A percentile compares a stretch with the other conserved stretches of the same genome.
phyloP scores from a whole-genome alignment of 2,888 invertebrate genomes.

The Drosophila falleni region DNA sequence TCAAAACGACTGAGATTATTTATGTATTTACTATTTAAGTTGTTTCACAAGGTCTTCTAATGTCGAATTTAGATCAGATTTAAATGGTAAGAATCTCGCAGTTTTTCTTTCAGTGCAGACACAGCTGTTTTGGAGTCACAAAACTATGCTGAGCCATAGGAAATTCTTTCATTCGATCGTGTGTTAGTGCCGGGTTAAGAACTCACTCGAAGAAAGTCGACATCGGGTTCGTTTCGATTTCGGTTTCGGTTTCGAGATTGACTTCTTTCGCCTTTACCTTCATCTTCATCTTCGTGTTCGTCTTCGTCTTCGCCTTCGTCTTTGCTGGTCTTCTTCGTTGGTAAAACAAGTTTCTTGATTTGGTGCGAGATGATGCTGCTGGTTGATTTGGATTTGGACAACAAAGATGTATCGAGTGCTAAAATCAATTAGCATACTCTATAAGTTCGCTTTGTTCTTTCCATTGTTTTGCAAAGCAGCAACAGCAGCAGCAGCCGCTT shows the following conservation, averaged over 20 bases:
- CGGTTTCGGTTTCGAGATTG: background rate
- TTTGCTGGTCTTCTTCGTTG: slow-evolving; percentile 11
- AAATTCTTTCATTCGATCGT: slow-evolving; percentile 71
- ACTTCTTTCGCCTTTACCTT: slow-evolving; percentile 11
- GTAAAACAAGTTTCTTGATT: slow-evolving; percentile 63
- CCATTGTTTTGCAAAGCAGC: slow-evolving; percentile 38
- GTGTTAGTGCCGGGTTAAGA: slow-evolving; percentile 63
- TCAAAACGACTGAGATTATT: no score
- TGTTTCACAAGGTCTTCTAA: no score
- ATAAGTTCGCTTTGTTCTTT: slow-evolving; percentile 43
- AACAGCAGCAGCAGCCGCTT: background rate
- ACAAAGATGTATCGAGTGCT: slow-evolving; percentile 74
- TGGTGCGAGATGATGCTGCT: slow-evolving; percentile 62
- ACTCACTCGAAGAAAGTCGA: slow-evolving; percentile 38
- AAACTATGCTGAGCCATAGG: slow-evolving; percentile 58
- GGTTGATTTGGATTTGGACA: slow-evolving; percentile 52
- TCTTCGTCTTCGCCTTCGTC: slow-evolving; percentile 4
- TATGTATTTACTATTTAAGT: no score
- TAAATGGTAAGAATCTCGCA: background rate
- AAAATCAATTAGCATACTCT: slow-evolving; percentile 77
- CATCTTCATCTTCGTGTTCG: background rate
- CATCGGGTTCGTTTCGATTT: slow-evolving; percentile 8
- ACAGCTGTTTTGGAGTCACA: slow-evolving; percentile 45
- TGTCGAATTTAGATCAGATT: background rate
- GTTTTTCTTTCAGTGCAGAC: slow-evolving; percentile 35